Evolutionary conservation across 1,140 invertebrate species (phyloP).

Genomic region (Leptonema lineaticorne): DNA sequence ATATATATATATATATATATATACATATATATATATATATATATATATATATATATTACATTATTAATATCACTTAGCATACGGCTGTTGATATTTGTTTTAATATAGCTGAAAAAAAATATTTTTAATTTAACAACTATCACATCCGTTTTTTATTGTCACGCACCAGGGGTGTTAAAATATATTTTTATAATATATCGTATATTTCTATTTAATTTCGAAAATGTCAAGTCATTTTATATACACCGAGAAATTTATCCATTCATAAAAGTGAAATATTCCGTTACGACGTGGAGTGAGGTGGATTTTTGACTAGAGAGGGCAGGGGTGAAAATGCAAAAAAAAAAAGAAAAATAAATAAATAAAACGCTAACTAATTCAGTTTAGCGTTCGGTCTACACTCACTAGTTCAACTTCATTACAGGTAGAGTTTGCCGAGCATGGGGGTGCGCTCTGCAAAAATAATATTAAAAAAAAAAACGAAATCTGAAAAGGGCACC

Average conservation of each 20-base stretch:
- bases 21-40: too few relatives aligned
- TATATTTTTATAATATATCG: neutral
- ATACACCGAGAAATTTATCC: neutral
- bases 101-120: too few relatives aligned
- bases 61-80: too few relatives aligned
- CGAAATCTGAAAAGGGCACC: neutral
- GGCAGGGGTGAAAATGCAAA: too few relatives aligned
- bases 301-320: too few relatives aligned
- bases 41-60: too few relatives aligned
- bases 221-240: neutral
- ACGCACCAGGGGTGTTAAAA: neutral
- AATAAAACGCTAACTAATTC: constrained; percentile 7
- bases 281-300: too few relatives aligned
- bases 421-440: constrained; percentile 14
- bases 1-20: too few relatives aligned
- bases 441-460: too few relatives aligned
- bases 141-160: neutral
- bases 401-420: constrained; percentile 29
- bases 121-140: neutral
- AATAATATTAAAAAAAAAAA: too few relatives aligned
- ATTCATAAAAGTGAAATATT: constrained; percentile 16
- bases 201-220: neutral
- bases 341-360: too few relatives aligned
- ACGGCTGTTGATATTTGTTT: too few relatives aligned
- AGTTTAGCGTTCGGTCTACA: constrained; percentile 20